Evolutionary conservation across 2,797 vertebrate genomes (phyloP).

Genomic region (Sebastes hubbsi): DNA sequence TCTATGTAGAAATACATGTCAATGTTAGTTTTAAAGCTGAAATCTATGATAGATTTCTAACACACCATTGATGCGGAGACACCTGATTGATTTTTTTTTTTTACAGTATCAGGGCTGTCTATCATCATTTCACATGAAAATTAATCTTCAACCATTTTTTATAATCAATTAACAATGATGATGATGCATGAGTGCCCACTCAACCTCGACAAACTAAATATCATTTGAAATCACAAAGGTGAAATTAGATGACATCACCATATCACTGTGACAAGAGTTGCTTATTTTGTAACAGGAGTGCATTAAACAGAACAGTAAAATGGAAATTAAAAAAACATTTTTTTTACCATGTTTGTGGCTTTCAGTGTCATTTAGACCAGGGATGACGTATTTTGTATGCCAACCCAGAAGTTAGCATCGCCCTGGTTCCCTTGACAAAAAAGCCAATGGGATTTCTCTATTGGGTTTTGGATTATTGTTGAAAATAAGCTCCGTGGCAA

Average conservation of each 20-base stretch:
- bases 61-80: background rate
- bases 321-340: background rate
- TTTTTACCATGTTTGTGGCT: too few species aligned
- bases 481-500: too few species aligned
- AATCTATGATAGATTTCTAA: background rate
- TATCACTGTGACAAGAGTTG: background rate
- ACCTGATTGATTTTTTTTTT: background rate
- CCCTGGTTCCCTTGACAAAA: too few species aligned
- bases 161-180: background rate
- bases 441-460: too few species aligned
- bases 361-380: too few species aligned
- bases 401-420: too few species aligned
- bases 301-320: background rate
- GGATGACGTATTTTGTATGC: too few species aligned
- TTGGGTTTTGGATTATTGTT: too few species aligned
- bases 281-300: background rate
- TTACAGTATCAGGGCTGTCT: background rate
- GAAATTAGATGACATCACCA: background rate
- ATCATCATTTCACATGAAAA: background rate
- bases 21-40: background rate
- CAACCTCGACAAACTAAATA: background rate
- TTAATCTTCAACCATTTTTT: background rate
- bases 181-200: background rate
- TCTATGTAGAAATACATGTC: background rate
- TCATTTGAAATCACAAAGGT: background rate